Conservation (phyloP, 2,797 vertebrate genomes). For the Setipinna tenuifilis region DNA sequence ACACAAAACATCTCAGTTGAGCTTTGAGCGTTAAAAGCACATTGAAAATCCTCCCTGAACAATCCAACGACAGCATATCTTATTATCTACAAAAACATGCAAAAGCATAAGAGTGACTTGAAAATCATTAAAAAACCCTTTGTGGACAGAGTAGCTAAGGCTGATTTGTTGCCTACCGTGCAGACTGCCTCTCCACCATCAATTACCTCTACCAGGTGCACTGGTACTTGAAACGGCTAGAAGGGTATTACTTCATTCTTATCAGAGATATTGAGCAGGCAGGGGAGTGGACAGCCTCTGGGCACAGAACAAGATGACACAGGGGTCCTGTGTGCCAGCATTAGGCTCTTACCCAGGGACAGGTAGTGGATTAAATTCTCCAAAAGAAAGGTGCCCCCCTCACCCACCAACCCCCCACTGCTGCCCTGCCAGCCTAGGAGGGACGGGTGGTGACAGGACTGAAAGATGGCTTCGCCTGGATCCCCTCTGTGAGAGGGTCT, state of each 20-base stretch:
- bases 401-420: neutral
- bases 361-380: conserved; percentile 61
- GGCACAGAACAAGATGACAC: conserved; percentile 52
- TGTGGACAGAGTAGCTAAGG: neutral
- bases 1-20: conserved; percentile 13
- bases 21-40: neutral
- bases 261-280: conserved; percentile 67
- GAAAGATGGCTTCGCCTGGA: conserved; percentile 72
- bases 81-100: neutral
- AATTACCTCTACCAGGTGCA: conserved; percentile 60
- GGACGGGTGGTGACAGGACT: conserved; percentile 60
- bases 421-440: conserved; percentile 33
- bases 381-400: conserved; percentile 49
- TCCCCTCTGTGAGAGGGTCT: conserved; percentile 54
- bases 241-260: conserved; percentile 49
- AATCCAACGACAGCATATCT: neutral
- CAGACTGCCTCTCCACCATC: conserved; percentile 68
- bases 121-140: neutral
- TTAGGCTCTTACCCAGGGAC: conserved; percentile 55
- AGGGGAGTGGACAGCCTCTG: conserved; percentile 62
- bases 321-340: conserved; percentile 54
- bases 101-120: neutral
- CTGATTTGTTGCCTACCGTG: conserved; percentile 35
- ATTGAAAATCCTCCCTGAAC: neutral
- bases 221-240: conserved; percentile 7